phyloP scores from a whole-genome alignment of 2,888 invertebrate species.

The Tenthredo notha region DNA sequence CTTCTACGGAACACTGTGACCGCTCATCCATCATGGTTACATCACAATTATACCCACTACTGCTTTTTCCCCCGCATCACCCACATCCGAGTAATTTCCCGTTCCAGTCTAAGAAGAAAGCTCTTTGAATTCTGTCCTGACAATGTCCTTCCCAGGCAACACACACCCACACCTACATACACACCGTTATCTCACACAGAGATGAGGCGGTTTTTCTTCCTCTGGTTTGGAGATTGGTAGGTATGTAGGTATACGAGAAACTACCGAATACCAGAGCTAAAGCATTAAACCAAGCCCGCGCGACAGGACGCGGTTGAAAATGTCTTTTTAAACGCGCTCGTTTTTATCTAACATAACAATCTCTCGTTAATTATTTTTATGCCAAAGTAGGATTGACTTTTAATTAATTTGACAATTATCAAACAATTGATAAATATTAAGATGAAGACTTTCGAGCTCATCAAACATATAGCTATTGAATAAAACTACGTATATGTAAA shows the following conservation, averaged over 20 bases:
- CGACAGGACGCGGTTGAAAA: not conserved
- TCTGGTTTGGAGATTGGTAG: not conserved
- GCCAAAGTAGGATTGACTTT: not conserved
- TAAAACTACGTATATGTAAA: no score
- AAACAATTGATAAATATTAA: not conserved
- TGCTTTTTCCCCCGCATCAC: constrained; percentile 8
- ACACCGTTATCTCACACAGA: not conserved
- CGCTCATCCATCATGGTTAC: constrained; percentile 49
- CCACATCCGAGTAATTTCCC: constrained; percentile 46
- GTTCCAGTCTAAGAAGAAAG: constrained; percentile 13
- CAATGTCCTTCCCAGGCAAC: constrained; percentile 42
- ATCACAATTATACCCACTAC: constrained; percentile 36
- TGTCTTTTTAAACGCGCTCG: not conserved
- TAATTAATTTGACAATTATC: not conserved
- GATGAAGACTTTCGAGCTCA: not conserved
- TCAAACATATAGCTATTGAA: no score
- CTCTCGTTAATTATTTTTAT: not conserved
- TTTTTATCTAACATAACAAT: not conserved
- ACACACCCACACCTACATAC: not conserved
- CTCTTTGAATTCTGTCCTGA: constrained; percentile 32
- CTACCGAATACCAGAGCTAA: constrained; percentile 1
- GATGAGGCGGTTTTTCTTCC: not conserved
- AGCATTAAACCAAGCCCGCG: not conserved
- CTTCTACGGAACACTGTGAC: constrained; percentile 12
- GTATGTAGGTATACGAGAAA: not conserved